phyloP scores from a whole-genome alignment of 23 tunicate species.

The Phallusia fumigata region DNA sequence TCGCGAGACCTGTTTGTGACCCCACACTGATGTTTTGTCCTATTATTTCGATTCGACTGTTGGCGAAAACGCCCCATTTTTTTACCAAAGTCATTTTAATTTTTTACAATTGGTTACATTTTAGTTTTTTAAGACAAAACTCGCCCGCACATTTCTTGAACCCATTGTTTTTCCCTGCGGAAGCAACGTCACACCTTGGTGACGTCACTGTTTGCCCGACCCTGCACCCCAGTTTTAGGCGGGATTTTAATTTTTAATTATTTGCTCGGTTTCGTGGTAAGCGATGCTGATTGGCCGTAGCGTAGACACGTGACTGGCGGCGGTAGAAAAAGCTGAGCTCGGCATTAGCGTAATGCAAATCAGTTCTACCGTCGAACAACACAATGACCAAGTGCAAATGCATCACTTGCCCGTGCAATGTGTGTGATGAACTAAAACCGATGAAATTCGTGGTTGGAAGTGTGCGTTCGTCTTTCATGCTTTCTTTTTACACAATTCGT shows the following conservation, averaged over 20 bases:
- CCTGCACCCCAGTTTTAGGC: neutral
- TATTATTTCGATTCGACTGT: neutral
- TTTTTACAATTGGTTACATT: neutral
- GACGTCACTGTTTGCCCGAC: conserved; percentile 9
- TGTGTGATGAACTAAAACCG: neutral
- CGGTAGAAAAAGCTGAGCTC: neutral
- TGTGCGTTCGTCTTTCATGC: neutral
- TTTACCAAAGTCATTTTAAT: neutral
- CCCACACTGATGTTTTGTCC: too few species aligned
- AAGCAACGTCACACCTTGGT: neutral
- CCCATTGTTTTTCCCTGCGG: neutral
- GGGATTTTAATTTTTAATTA: neutral
- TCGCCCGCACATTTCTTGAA: neutral
- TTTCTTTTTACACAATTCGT: neutral
- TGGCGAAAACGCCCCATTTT: neutral
- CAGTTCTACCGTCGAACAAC: neutral
- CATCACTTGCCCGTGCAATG: neutral
- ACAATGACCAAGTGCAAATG: neutral
- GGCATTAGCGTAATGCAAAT: too few species aligned
- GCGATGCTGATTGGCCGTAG: neutral
- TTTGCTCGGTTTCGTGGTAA: neutral
- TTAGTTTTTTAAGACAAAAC: neutral
- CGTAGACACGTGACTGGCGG: neutral
- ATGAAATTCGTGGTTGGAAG: too few species aligned
- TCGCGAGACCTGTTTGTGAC: too few species aligned